phyloP scores from a whole-genome alignment of 2,113 vertebrate species.

The Marmota flaviventris region DNA sequence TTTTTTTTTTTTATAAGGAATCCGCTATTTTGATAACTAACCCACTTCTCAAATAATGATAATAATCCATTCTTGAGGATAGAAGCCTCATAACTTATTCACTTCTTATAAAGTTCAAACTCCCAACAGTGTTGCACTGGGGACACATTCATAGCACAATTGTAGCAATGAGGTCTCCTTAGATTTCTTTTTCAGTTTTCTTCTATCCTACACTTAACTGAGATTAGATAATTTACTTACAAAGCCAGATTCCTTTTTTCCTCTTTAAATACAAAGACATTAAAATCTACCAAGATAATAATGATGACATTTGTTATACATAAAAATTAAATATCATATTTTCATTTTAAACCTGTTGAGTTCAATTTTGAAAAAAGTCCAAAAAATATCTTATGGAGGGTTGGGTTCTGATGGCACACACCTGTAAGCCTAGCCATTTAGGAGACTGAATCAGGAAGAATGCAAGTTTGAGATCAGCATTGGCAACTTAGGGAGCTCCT shows the following conservation, averaged over 20 bases:
- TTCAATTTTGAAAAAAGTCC: background rate
- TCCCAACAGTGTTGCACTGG: background rate
- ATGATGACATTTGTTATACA: background rate
- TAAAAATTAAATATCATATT: constrained; percentile 4
- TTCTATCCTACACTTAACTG: background rate
- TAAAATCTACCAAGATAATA: constrained; percentile 18
- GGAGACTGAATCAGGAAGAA: too few relatives aligned
- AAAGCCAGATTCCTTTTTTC: constrained; percentile 1
- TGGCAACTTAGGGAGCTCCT: too few relatives aligned
- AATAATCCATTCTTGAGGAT: background rate
- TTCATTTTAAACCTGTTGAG: background rate
- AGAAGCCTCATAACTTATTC: background rate
- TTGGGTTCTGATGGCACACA: too few relatives aligned
- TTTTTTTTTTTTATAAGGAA: background rate
- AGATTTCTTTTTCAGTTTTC: background rate
- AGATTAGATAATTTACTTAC: constrained; percentile 7
- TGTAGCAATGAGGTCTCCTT: background rate
- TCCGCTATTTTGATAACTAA: background rate
- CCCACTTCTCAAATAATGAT: background rate
- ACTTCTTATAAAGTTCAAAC: too few relatives aligned
- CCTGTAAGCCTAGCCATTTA: too few relatives aligned
- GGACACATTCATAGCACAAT: background rate
- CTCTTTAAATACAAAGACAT: constrained; percentile 5
- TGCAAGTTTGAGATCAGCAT: too few relatives aligned
- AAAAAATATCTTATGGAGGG: background rate